These are phyloP conservation scores for Phoeniculus purpureus DNA, from an alignment of 2,797 vertebrate genomes.

Conservation along the genomic window DNA sequence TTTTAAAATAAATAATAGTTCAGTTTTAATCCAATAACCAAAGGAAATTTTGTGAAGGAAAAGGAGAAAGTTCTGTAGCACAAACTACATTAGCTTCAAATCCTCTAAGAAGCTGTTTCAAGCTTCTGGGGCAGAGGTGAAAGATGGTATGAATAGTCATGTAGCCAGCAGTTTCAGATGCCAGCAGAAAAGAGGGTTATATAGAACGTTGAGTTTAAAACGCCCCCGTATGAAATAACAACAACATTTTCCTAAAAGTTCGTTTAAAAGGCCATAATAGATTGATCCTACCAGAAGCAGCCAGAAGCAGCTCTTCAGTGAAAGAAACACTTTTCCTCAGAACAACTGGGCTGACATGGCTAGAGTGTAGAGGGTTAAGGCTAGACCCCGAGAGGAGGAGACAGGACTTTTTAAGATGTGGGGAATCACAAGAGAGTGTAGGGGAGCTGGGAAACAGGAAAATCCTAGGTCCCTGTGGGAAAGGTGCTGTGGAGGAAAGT, in stretches of 20 bases:
- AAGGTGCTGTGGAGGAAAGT: constrained; percentile 83
- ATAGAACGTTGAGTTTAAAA: constrained; percentile 50
- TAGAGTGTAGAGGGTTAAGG: constrained; percentile 82
- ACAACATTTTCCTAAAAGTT: constrained; percentile 25
- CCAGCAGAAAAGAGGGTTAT: constrained; percentile 42
- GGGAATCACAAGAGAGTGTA: constrained; percentile 85
- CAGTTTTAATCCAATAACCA: not conserved
- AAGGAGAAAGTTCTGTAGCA: not conserved
- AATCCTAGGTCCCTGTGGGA: constrained; percentile 85
- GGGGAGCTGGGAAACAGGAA: constrained; percentile 93
- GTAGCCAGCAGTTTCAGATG: constrained; percentile 69
- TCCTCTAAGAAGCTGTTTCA: not conserved
- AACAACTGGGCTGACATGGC: constrained; percentile 87
- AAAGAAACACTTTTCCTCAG: constrained; percentile 99
- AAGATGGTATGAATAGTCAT: constrained; percentile 33
- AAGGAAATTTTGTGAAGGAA: not conserved
- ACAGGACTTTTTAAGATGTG: constrained; percentile 85
- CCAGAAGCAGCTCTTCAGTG: constrained; percentile 95
- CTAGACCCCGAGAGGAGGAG: constrained; percentile 83
- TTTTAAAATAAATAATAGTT: not conserved
- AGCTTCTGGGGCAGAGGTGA: constrained; percentile 20
- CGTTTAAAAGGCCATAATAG: constrained; percentile 75
- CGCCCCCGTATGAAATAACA: not conserved
- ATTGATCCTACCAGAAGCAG: constrained; percentile 94
- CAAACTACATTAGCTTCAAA: not conserved